A percentile compares a stretch with the other conserved stretches of the same genome.
Evolutionary conservation across 2,888 invertebrate species (phyloP).

Genomic region (Drosophila kanekoi): DNA sequence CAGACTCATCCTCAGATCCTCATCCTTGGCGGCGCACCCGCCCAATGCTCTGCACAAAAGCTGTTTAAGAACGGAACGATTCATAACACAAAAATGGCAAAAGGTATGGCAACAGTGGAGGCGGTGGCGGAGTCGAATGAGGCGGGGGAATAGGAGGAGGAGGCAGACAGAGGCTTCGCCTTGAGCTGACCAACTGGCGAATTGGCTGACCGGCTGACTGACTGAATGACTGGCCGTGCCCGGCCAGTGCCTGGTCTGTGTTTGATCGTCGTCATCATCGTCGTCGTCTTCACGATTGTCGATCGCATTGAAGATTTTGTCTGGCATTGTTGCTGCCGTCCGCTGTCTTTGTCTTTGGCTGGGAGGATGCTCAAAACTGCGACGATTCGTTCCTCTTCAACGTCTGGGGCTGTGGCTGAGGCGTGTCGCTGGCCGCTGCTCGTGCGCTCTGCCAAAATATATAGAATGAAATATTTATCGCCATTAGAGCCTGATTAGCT

Average conservation of each 20-base stretch:
- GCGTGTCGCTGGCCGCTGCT: constrained; percentile 52
- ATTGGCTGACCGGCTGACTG: neutral
- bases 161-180: constrained; percentile 38
- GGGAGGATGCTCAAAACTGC: constrained; percentile 3
- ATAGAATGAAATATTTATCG: constrained; percentile 80
- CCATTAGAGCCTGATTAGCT: constrained; percentile 81
- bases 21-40: constrained; percentile 50
- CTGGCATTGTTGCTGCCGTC: constrained; percentile 33
- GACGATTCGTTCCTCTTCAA: neutral
- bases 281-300: constrained; percentile 44
- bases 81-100: constrained; percentile 71
- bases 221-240: neutral
- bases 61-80: constrained; percentile 67
- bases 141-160: neutral
- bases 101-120: constrained; percentile 14
- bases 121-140: neutral
- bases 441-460: constrained; percentile 60
- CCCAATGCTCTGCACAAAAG: constrained; percentile 52
- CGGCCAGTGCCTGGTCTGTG: neutral
- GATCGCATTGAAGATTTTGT: constrained; percentile 68
- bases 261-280: constrained; percentile 56
- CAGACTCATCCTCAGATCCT: constrained; percentile 10
- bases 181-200: constrained; percentile 31
- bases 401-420: constrained; percentile 16
- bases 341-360: constrained; percentile 28